Percentiles rank a stretch among this genome's conserved stretches.
These are phyloP conservation scores for Microdon myrmicae DNA, from an alignment of 2,888 invertebrate genomes.

Conservation along the genomic window DNA sequence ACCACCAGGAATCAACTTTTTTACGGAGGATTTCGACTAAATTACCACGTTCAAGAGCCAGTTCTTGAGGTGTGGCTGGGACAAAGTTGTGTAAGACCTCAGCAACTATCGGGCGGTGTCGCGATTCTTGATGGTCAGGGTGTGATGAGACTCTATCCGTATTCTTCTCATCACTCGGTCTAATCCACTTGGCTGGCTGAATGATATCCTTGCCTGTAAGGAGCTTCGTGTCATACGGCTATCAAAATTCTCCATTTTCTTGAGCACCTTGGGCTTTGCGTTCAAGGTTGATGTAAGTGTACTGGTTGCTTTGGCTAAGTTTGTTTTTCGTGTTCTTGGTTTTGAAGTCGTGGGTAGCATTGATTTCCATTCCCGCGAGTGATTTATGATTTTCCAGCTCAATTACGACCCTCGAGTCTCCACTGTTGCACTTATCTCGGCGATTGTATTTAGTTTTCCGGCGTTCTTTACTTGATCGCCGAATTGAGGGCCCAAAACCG, in stretches of 20 bases:
- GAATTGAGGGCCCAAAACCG: slow-evolving; percentile 77
- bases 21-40: slow-evolving; percentile 65
- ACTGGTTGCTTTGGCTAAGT: slow-evolving; percentile 62
- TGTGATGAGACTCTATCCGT: slow-evolving; percentile 66
- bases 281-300: slow-evolving; percentile 43
- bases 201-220: slow-evolving; percentile 68
- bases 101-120: slow-evolving; percentile 60
- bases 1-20: slow-evolving; percentile 76
- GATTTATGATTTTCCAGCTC: slow-evolving; percentile 69
- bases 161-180: slow-evolving; percentile 64
- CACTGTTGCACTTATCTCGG: slow-evolving; percentile 78
- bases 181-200: slow-evolving; percentile 73
- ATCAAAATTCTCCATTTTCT: slow-evolving; percentile 57
- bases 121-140: slow-evolving; percentile 59
- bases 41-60: slow-evolving; percentile 63
- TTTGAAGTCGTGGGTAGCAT: slow-evolving; percentile 54
- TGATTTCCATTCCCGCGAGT: slow-evolving; percentile 55
- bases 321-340: slow-evolving; percentile 61
- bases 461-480: slow-evolving; percentile 77
- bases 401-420: slow-evolving; percentile 79
- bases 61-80: slow-evolving; percentile 65
- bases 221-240: slow-evolving; percentile 58
- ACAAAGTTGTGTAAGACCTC: slow-evolving; percentile 66
- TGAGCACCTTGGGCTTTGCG: slow-evolving; percentile 58
- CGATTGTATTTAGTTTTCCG: slow-evolving; percentile 76